phyloP scores from a whole-genome alignment of 2,888 invertebrate genomes.

The Scelioninae gen. 1 region DNA sequence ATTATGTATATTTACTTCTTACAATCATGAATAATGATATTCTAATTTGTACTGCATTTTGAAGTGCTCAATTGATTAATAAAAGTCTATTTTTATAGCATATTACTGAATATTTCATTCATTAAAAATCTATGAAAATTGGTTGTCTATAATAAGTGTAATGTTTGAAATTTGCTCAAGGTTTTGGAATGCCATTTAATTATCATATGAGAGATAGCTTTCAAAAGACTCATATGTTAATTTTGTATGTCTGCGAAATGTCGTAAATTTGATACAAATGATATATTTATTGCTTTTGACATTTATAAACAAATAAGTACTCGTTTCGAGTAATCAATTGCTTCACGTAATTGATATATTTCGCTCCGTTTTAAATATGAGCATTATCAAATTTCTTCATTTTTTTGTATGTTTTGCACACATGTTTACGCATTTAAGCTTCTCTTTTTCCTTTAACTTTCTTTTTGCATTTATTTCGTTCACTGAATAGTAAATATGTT shows the following conservation, averaged over 20 bases:
- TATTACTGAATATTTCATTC: too few relatives aligned
- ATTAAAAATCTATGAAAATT: too few relatives aligned
- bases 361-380: too few relatives aligned
- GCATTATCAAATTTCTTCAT: too few relatives aligned
- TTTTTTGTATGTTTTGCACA: too few relatives aligned
- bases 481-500: conserved; percentile 15
- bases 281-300: background rate
- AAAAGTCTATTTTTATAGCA: too few relatives aligned
- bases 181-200: conserved; percentile 18
- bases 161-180: conserved; percentile 14
- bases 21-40: too few relatives aligned
- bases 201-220: conserved; percentile 53
- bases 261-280: background rate
- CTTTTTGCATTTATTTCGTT: background rate
- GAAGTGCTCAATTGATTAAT: too few relatives aligned
- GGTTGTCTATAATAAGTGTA: background rate
- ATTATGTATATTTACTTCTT: too few relatives aligned
- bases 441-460: too few relatives aligned
- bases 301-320: conserved; percentile 1
- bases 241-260: background rate
- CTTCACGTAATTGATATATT: background rate
- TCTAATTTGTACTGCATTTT: too few relatives aligned
- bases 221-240: conserved; percentile 40
- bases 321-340: background rate
- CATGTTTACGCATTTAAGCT: too few relatives aligned